Conservation (phyloP, 2,797 vertebrate species). For the Paramormyrops hopkinsi region DNA sequence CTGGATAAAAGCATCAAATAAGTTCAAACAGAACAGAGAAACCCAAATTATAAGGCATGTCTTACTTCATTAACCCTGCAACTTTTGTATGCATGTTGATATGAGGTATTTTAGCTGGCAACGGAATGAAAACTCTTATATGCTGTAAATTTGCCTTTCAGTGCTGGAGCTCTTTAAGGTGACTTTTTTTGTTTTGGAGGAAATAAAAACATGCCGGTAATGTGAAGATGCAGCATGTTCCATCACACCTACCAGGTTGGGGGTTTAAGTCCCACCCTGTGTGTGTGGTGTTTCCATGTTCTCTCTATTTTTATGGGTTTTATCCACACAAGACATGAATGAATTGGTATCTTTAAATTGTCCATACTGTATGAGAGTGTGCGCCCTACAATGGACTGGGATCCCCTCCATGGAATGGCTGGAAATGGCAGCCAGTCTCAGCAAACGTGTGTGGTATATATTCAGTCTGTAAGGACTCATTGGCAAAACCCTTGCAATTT, state of each 20-base stretch:
- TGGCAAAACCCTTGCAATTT: not conserved
- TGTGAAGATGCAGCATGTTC: not conserved
- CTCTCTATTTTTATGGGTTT: not conserved
- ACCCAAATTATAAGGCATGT: not conserved
- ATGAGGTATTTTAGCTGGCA: not conserved
- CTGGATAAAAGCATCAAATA: not conserved
- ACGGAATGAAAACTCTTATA: not conserved
- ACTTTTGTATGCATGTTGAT: not conserved
- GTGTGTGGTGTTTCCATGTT: not conserved
- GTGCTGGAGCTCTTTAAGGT: not conserved
- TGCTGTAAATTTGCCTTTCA: not conserved
- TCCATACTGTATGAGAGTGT: not conserved
- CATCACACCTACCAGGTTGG: not conserved
- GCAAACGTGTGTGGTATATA: not conserved
- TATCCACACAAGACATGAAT: not conserved
- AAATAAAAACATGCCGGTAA: no score
- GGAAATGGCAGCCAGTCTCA: not conserved
- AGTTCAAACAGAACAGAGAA: not conserved
- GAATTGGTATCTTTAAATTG: not conserved
- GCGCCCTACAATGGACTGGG: not conserved
- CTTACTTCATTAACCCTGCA: not conserved
- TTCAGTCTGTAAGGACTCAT: not conserved
- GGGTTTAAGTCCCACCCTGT: not conserved
- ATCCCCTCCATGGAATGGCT: not conserved
- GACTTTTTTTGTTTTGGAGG: no score